phyloP scores from a whole-genome alignment of 2,888 invertebrate genomes.

The Drosophila nr. medialis region DNA sequence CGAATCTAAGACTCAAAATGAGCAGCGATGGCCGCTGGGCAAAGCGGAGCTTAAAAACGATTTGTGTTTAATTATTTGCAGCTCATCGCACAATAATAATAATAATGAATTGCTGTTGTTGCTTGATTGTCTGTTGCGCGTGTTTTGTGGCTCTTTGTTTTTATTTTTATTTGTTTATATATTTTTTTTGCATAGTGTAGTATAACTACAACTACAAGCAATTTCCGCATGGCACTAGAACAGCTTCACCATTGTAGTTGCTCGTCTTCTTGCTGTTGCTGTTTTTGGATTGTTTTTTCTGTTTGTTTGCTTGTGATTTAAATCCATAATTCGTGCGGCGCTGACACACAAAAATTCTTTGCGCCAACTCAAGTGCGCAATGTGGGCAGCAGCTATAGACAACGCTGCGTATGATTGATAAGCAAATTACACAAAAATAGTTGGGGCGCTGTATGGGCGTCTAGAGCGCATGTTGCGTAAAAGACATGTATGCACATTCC shows the following conservation, averaged over 20 bases:
- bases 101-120: conserved; percentile 53
- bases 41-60: conserved; percentile 49
- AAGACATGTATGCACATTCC: conserved; percentile 45
- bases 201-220: conserved; percentile 50
- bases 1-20: conserved; percentile 9
- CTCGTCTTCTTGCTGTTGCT: conserved; percentile 35
- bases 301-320: conserved; percentile 54
- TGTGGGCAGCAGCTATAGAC: conserved; percentile 43
- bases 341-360: conserved; percentile 63
- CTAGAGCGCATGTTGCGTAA: conserved; percentile 49
- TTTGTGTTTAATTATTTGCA: conserved; percentile 69
- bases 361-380: conserved; percentile 47
- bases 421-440: conserved; percentile 53
- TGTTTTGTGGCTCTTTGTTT: conserved; percentile 47
- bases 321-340: conserved; percentile 69
- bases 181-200: conserved; percentile 53
- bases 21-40: conserved; percentile 34
- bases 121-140: conserved; percentile 31
- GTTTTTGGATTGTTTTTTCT: conserved; percentile 17
- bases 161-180: conserved; percentile 26
- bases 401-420: conserved; percentile 77
- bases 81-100: conserved; percentile 51
- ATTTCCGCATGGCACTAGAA: conserved; percentile 70
- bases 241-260: conserved; percentile 40
- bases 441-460: conserved; percentile 30